phyloP scores from a whole-genome alignment of 2,888 invertebrate genomes.

The Diadromus collaris region DNA sequence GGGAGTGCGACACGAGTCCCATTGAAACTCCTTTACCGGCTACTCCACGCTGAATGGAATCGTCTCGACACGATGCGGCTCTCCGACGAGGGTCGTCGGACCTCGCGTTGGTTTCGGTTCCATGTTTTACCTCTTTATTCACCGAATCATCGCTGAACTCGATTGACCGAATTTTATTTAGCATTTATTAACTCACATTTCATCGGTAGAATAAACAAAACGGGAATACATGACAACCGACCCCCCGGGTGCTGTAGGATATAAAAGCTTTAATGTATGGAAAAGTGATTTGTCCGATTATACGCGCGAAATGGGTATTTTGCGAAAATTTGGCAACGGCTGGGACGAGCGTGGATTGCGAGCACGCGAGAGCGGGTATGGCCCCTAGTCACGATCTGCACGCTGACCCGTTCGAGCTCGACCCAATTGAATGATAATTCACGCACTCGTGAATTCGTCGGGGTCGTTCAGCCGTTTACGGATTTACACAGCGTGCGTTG shows the following conservation, averaged over 20 bases:
- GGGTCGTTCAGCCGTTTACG: slow-evolving; percentile 9
- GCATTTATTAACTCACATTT: background rate
- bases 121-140: background rate
- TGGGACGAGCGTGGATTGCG: background rate
- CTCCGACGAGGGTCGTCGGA: background rate
- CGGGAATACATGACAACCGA: background rate
- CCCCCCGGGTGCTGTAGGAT: background rate
- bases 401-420: background rate
- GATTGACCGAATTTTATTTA: slow-evolving; percentile 13
- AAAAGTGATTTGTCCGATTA: slow-evolving; percentile 40
- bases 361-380: background rate
- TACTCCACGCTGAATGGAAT: background rate
- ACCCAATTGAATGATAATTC: slow-evolving; percentile 44
- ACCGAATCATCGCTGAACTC: background rate
- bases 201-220: background rate
- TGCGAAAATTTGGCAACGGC: slow-evolving; percentile 50
- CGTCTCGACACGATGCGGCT: background rate
- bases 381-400: background rate
- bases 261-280: slow-evolving; percentile 29
- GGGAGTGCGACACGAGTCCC: background rate
- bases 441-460: slow-evolving; percentile 29
- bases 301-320: slow-evolving; percentile 34
- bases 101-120: background rate
- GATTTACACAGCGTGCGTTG: slow-evolving; percentile 29
- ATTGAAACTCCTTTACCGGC: slow-evolving; percentile 3